These are phyloP conservation scores for Mesitornis unicolor DNA, from an alignment of 2,113 vertebrate species.

Conservation along the genomic window DNA sequence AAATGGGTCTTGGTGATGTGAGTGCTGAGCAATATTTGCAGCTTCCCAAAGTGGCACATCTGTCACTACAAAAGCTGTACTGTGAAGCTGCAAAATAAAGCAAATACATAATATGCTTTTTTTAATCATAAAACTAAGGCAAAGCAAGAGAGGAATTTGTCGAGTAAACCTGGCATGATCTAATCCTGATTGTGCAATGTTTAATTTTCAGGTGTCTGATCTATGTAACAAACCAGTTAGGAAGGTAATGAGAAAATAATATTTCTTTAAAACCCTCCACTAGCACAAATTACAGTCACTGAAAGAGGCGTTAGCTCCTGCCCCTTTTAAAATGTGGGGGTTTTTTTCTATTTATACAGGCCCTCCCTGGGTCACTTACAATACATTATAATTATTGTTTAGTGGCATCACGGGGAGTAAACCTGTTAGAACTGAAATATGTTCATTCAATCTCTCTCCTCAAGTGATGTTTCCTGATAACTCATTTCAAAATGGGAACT, in stretches of 20 bases:
- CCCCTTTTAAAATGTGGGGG: not conserved
- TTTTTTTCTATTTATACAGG: not conserved
- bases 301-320: not conserved
- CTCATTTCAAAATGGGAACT: slow-evolving; percentile 23
- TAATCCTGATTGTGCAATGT: not conserved
- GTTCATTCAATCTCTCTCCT: not conserved
- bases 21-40: not conserved
- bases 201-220: not conserved
- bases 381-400: not conserved
- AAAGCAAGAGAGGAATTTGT: not conserved
- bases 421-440: not conserved
- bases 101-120: not conserved
- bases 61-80: not conserved
- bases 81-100: not conserved
- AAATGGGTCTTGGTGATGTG: not conserved
- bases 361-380: not conserved
- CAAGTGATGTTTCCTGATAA: slow-evolving; percentile 12
- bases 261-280: not conserved
- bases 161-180: not conserved
- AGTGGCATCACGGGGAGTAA: not conserved
- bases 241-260: not conserved
- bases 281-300: not conserved
- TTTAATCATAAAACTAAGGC: not conserved
- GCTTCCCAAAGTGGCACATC: not conserved
- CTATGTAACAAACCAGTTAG: not conserved